Conservation (phyloP, 2,888 invertebrate genomes). For the Drosophila phalerata region DNA sequence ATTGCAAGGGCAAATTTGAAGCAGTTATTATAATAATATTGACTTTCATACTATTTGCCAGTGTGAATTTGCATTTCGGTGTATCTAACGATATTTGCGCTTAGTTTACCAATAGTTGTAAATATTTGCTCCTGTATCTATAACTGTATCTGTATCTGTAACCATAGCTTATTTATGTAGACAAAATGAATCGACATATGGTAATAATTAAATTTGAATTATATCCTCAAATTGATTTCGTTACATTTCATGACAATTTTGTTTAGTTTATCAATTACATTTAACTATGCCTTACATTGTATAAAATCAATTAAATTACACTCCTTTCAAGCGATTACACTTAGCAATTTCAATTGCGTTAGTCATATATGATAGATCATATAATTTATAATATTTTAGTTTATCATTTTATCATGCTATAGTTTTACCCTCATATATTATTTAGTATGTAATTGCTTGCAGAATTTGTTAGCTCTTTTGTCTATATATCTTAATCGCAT, state of each 20-base stretch:
- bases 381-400: constrained; percentile 33
- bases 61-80: constrained; percentile 21
- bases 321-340: background rate
- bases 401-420: constrained; percentile 44
- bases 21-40: constrained; percentile 13
- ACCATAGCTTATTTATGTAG: constrained; percentile 41
- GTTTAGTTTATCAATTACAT: constrained; percentile 40
- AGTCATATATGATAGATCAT: constrained; percentile 30
- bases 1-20: constrained; percentile 13
- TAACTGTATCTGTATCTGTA: constrained; percentile 11
- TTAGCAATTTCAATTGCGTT: constrained; percentile 23
- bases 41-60: constrained; percentile 27
- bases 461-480: constrained; percentile 13
- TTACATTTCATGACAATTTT: constrained; percentile 25
- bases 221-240: constrained; percentile 45
- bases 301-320: constrained; percentile 54
- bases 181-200: constrained; percentile 38
- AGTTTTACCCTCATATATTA: constrained; percentile 39
- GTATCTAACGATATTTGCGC: constrained; percentile 53
- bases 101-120: constrained; percentile 51
- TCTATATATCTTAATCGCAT: constrained; percentile 6
- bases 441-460: constrained; percentile 66
- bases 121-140: constrained; percentile 25
- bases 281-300: constrained; percentile 49
- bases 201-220: constrained; percentile 33